Base-by-base conservation (phyloP, 2,113 vertebrate genomes). In the Melanotaenia duboulayi region DNA sequence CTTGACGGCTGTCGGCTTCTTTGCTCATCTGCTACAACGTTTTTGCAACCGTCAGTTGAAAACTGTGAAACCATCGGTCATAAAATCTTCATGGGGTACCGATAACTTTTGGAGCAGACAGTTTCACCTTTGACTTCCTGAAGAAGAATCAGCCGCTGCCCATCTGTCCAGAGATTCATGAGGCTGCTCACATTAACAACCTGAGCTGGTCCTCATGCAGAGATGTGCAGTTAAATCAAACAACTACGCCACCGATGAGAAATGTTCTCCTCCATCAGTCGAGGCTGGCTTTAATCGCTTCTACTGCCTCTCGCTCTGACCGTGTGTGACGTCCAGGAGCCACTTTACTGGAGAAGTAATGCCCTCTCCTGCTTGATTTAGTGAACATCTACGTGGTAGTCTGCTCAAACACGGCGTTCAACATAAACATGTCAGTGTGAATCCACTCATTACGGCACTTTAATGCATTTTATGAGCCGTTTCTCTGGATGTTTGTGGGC, bases 181-280 rank as follows among this genome's bases (percentile, higher is more conserved):
- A 42, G 13, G 14, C 40, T 13, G 40, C 40, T 42, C 3, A 42
- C 35, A 9, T 7, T 37, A 37, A 37, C 35, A 37, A 37, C 35
- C 35, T 37, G 7, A 11, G 5, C 5, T 37, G 35, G 11, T 37
- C 35, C 35, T 37, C 11, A 37, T 37, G 11, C 2, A 3, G 35
- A 37, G 65, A 81, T 82, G 85, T 87, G 68, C 52, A 76, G 66
- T 80, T 73, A 48, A 78, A 76, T 59, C 65, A 22, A 1, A 2
- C 4, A 25, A 12, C 23, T 13, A 24, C 14, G 2, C n/a, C 42
- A 46, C 14, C 13, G 16, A 46, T 13, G 42, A 4, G 13, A 13
- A 13, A 42, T 13, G 12, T 37, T 11, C 35, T 37, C 35, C 7
- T 37, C 35, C 35, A 37, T 37, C 11, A 37, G 12, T 11, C 39